Percentiles rank a stretch among this genome's conserved stretches.
These are phyloP conservation scores for Nixonia krombeini DNA, from an alignment of 1,140 invertebrate species.

Conservation along the genomic window DNA sequence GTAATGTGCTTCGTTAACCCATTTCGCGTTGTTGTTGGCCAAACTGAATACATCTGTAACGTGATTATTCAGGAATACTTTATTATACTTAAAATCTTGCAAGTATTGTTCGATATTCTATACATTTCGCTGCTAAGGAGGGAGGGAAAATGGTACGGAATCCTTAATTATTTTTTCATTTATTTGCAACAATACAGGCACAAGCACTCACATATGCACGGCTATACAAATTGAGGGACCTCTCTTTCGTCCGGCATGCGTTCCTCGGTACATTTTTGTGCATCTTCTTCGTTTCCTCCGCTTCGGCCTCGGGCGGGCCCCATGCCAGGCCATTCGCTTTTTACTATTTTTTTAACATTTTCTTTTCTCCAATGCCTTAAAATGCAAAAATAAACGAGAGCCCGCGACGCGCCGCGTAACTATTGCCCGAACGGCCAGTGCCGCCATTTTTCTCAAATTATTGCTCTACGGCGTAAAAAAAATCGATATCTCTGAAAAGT, in stretches of 20 bases:
- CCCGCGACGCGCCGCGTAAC: conserved; percentile 47
- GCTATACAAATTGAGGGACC: conserved; percentile 23
- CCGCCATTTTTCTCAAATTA: conserved; percentile 52
- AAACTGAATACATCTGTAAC: too few relatives aligned
- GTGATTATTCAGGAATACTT: too few relatives aligned
- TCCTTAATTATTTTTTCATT: neutral
- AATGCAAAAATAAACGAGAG: conserved; percentile 70
- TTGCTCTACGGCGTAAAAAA: conserved; percentile 31
- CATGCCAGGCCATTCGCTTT: conserved; percentile 61
- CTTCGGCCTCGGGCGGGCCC: conserved; percentile 53
- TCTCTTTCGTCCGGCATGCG: conserved; percentile 59
- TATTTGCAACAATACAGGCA: neutral
- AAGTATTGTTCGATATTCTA: too few relatives aligned
- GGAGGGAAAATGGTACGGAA: too few relatives aligned
- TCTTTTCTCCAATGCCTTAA: conserved; percentile 70
- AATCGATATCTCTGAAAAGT: conserved; percentile 58
- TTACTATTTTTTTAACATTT: conserved; percentile 68
- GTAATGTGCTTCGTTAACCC: too few relatives aligned
- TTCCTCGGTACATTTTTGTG: conserved; percentile 65
- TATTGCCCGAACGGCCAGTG: conserved; percentile 41
- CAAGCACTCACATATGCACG: neutral
- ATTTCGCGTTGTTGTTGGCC: too few relatives aligned
- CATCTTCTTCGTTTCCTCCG: conserved; percentile 55
- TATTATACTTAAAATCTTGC: too few relatives aligned
- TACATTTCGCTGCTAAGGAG: too few relatives aligned